A percentile compares a stretch with the other conserved stretches of the same genome.
These are phyloP conservation scores for Montipora efflorescens DNA, from an alignment of 64 coral and sea anemone species.

Conservation along the genomic window DNA sequence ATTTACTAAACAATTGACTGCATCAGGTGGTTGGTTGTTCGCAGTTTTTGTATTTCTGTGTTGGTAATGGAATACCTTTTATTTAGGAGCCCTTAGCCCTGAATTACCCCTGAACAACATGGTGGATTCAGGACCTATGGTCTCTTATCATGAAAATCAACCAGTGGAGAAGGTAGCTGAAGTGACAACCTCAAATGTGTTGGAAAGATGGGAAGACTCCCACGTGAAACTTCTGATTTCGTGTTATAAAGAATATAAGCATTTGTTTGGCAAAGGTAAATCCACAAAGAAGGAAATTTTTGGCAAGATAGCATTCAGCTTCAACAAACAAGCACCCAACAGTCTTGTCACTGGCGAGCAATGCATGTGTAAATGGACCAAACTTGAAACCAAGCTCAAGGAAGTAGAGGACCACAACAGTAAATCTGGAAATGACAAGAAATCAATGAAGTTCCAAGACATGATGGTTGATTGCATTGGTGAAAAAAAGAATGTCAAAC, in stretches of 20 bases:
- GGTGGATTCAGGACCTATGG: too few relatives aligned
- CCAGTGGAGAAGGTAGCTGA: too few relatives aligned
- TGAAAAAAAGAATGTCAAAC: background rate
- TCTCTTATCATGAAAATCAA: too few relatives aligned
- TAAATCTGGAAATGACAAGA: conserved; percentile 1
- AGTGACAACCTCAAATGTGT: background rate
- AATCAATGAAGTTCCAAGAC: conserved; percentile 13
- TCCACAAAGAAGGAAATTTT: background rate
- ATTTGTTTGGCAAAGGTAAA: background rate
- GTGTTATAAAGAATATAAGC: background rate
- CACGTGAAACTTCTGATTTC: background rate
- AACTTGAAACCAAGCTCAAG: conserved; percentile 11
- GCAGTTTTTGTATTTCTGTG: too few relatives aligned
- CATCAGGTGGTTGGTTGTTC: too few relatives aligned
- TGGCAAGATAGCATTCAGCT: conserved; percentile 6
- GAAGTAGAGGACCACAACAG: conserved; percentile 40
- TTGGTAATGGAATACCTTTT: too few relatives aligned
- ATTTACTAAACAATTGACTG: too few relatives aligned
- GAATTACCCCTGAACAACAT: too few relatives aligned
- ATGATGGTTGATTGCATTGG: background rate
- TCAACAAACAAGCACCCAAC: background rate
- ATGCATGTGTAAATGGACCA: conserved; percentile 10
- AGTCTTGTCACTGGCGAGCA: conserved; percentile 2
- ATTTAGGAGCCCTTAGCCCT: too few relatives aligned
- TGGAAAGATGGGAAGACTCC: background rate